Percentiles rank a stretch among this genome's conserved stretches.
These are phyloP conservation scores for Galaxea fascicularis DNA, from an alignment of 92 coral and sea anemone genomes.

Conservation along the genomic window DNA sequence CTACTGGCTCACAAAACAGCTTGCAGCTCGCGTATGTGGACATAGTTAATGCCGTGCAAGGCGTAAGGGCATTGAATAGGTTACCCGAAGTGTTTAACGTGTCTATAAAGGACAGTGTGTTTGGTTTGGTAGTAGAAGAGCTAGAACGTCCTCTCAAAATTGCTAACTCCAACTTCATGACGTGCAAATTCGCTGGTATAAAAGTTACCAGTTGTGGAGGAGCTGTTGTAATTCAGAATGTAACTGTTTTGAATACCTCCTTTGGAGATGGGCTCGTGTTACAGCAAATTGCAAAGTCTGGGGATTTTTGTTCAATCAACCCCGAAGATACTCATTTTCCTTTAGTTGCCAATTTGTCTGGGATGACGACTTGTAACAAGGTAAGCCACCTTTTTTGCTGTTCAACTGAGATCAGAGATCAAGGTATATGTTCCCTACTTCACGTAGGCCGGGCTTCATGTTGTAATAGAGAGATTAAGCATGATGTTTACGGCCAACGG, in stretches of 20 bases:
- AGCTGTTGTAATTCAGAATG: neutral
- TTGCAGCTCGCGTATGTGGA: slow-evolving; percentile 6
- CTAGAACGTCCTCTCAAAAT: slow-evolving; percentile 11
- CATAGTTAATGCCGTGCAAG: slow-evolving; percentile 25
- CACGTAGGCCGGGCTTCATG: no score
- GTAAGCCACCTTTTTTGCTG: slow-evolving; percentile 4
- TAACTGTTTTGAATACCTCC: slow-evolving; percentile 10
- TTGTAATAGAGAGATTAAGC: no score
- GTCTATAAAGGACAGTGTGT: neutral
- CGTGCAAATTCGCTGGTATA: slow-evolving; percentile 1
- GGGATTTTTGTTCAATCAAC: slow-evolving; percentile 24
- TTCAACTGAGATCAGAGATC: no score
- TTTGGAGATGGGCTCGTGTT: slow-evolving; percentile 34
- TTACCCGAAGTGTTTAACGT: slow-evolving; percentile 3
- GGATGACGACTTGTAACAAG: slow-evolving; percentile 7
- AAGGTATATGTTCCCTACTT: no score
- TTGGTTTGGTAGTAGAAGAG: slow-evolving; percentile 18
- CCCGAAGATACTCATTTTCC: neutral
- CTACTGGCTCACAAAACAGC: neutral
- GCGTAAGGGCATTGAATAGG: neutral
- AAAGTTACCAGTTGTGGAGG: slow-evolving; percentile 15
- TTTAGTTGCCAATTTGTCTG: slow-evolving; percentile 1
- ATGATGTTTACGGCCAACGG: no score
- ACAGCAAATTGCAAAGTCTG: neutral
- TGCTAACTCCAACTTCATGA: neutral